Conservation (phyloP, 2,797 vertebrate species). For the Sebastes taczanowskii region DNA sequence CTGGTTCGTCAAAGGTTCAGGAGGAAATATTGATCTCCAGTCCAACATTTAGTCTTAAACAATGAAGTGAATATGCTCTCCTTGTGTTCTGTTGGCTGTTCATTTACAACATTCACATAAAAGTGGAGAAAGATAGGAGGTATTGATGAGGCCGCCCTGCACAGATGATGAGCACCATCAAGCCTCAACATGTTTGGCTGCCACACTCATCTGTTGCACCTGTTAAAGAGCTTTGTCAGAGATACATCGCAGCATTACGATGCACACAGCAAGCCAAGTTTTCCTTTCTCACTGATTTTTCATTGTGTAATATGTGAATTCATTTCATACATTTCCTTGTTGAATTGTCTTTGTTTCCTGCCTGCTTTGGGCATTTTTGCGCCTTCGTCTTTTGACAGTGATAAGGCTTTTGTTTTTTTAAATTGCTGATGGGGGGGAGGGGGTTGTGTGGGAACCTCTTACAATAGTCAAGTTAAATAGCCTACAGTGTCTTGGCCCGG, state of each 20-base stretch:
- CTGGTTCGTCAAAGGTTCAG: neutral
- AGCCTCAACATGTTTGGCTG: conserved; percentile 57
- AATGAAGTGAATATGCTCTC: neutral
- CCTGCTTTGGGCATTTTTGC: conserved; percentile 58
- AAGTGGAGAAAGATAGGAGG: conserved; percentile 28
- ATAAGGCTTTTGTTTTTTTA: conserved; percentile 76
- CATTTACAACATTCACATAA: neutral
- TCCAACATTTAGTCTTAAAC: neutral
- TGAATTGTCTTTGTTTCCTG: conserved; percentile 65
- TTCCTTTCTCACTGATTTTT: neutral
- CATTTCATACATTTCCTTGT: neutral
- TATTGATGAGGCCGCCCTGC: conserved; percentile 29
- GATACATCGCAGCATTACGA: conserved; percentile 47
- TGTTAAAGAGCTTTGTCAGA: conserved; percentile 67
- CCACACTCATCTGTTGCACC: conserved; percentile 68
- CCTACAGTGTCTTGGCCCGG: conserved; percentile 56
- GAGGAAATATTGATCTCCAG: neutral
- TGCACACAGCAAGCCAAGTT: conserved; percentile 1
- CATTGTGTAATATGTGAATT: neutral
- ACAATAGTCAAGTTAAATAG: conserved; percentile 68
- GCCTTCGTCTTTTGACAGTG: conserved; percentile 66
- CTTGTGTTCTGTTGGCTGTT: neutral
- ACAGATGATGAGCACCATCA: conserved; percentile 35
- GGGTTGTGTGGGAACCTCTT: conserved; percentile 35
- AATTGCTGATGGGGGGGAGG: conserved; percentile 11